A percentile compares a stretch with the other conserved stretches of the same genome.
Conservation (phyloP, 1,140 invertebrate species). For the Hycleus phaleratus region DNA sequence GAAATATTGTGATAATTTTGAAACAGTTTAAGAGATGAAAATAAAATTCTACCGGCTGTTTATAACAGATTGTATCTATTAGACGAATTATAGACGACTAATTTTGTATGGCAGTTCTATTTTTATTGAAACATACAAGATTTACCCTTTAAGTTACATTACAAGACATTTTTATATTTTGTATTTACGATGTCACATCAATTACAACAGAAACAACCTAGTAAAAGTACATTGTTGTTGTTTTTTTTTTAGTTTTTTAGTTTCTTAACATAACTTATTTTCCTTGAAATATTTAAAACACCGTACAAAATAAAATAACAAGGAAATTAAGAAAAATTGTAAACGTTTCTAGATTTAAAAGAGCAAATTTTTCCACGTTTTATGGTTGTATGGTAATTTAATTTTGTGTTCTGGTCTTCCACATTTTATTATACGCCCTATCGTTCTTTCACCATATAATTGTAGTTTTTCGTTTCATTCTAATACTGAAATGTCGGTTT, state of each 20-base stretch:
- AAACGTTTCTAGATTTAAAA: not conserved
- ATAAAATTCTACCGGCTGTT: slow-evolving; percentile 15
- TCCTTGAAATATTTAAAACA: no score
- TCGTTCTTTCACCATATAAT: no score
- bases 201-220: slow-evolving; percentile 11
- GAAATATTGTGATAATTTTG: no score
- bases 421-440: no score
- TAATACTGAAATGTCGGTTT: no score
- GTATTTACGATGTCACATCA: slow-evolving; percentile 13
- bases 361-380: not conserved
- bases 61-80: slow-evolving; percentile 20
- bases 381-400: not conserved
- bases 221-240: slow-evolving; percentile 16
- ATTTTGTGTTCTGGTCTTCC: not conserved
- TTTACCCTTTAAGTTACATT: slow-evolving; percentile 13
- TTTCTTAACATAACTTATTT: not conserved
- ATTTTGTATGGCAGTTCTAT: slow-evolving; percentile 7
- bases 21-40: no score
- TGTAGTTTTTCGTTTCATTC: no score
- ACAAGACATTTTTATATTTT: slow-evolving; percentile 13
- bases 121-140: slow-evolving; percentile 1
- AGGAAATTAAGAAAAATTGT: slow-evolving; percentile 2
- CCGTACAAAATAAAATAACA: not conserved
- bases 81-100: slow-evolving; percentile 19
- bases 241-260: slow-evolving; percentile 1